Evolutionary conservation across 2,113 vertebrate species (phyloP).

Genomic region (Copsychus sechellarum): DNA sequence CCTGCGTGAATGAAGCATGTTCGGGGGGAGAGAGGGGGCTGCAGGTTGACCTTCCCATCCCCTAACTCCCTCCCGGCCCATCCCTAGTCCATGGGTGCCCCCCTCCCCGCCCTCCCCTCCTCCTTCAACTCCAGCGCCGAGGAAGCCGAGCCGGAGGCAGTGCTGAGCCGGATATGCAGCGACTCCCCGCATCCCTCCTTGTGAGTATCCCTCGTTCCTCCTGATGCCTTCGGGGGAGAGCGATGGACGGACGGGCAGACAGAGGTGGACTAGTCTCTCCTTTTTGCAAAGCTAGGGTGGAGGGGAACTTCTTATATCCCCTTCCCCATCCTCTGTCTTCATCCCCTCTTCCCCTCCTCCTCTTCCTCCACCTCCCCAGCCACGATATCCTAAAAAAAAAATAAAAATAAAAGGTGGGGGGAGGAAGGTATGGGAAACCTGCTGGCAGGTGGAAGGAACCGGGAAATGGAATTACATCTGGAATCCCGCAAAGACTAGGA

Average conservation of each 20-base stretch:
- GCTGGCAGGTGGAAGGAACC: background rate
- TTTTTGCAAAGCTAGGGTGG: background rate
- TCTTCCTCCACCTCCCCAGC: background rate
- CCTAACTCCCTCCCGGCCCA: background rate
- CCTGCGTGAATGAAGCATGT: background rate
- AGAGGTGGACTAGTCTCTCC: background rate
- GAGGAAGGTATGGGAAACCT: background rate
- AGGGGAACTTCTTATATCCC: background rate
- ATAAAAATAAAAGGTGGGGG: rapidly evolving
- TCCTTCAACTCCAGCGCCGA: slow-evolving; percentile 24
- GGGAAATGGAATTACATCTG: background rate
- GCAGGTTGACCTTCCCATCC: background rate
- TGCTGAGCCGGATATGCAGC: slow-evolving; percentile 63
- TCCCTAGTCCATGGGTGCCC: background rate
- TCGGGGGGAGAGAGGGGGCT: background rate
- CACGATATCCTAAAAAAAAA: background rate
- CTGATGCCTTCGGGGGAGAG: background rate
- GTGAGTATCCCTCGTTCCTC: slow-evolving; percentile 44
- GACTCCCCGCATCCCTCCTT: slow-evolving; percentile 37
- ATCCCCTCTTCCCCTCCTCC: background rate
- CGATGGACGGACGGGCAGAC: background rate
- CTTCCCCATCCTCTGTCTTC: background rate
- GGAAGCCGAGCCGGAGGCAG: slow-evolving; percentile 54
- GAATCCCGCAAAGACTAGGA: background rate
- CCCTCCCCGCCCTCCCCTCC: background rate